These are phyloP conservation scores for Leptinotarsa lineolata DNA, from an alignment of 1,140 invertebrate species.

Conservation along the genomic window DNA sequence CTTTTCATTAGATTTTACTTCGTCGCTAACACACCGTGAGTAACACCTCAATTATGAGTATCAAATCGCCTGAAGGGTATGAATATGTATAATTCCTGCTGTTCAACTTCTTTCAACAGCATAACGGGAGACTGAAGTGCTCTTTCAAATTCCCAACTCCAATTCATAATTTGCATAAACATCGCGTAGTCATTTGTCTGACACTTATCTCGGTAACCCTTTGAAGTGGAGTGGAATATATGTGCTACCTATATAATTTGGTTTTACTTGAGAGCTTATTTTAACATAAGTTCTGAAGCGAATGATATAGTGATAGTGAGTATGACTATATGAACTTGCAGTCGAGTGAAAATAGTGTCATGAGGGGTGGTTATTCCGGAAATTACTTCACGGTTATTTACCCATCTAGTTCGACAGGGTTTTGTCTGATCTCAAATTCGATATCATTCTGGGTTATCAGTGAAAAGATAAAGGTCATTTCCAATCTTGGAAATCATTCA, in stretches of 20 bases:
- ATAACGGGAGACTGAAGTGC: not conserved
- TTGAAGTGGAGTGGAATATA: not conserved
- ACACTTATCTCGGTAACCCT: constrained; percentile 5
- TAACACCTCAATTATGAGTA: no score
- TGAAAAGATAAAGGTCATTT: no score
- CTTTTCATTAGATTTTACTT: no score
- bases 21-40: no score
- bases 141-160: not conserved
- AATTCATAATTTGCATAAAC: not conserved
- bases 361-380: no score
- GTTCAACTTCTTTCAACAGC: not conserved
- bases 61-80: not conserved
- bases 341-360: no score
- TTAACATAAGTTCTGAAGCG: not conserved
- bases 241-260: constrained; percentile 1
- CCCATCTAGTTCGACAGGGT: no score
- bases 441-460: no score
- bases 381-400: no score
- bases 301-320: not conserved
- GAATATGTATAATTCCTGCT: not conserved
- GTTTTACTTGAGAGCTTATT: not conserved
- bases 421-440: no score
- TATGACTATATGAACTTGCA: no score
- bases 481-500: no score
- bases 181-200: constrained; percentile 2